Base-by-base conservation (phyloP, 2,113 vertebrate genomes). In the Porphyrio hochstetteri region DNA sequence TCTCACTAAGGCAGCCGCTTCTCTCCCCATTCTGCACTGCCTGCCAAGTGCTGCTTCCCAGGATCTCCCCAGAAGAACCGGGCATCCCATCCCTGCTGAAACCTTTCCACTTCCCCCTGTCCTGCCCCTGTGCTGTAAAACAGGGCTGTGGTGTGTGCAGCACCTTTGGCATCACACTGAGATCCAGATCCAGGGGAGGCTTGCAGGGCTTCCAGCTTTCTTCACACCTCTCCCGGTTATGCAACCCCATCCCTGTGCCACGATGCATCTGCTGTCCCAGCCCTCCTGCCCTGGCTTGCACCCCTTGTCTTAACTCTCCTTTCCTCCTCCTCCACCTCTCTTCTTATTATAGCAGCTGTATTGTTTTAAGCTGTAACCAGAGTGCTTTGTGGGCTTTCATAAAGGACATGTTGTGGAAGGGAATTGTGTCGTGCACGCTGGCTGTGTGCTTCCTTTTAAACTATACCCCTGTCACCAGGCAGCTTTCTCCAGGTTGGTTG, bases 401-500 rank as follows among this genome's bases (percentile, higher is more conserved):
- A 95, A 97, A 96, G 96, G 92, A 94, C 50, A 50, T 86, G 91
- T 95, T 82, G 86, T 82, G 91, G 90, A 95, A 95, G 65, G 93
- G 92, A 88, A 88, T 65, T 90, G 61, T 56, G 95, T 95, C 95
- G 93, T 96, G 55, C 70, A 35, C 46, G 55, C 91, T 24, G 94
- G 93, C 95, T 96, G 94, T 67, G 76, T 92, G 90, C 93, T 97
- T 96, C 97, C 94, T 96, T 95, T 93, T 95, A 96, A 97, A 97
- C 97, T 82, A 89, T 80, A 97, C 84, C 90, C 96, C 97, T 96
- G 97, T 97, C 98, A 97, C 95, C 89, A 97, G 92, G 95, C 96
- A 95, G 96, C 76, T 93, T 97, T 96, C 95, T 85, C 70, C 94
- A 85, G n/a, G 97, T 97, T 97, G 83, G 96, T 95, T 97, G 96